These are phyloP conservation scores for honey bee (Apis mellifera) DNA, from an alignment of 1,140 invertebrate genomes.

Conservation along the genomic window Amel_HAv3.1 CM009943.2:3944501-3945000, in stretches of 20 bases:
- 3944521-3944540: not conserved
- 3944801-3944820: conserved; percentile 29
- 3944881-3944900: too few relatives aligned
- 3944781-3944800: conserved; percentile 25
- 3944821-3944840: conserved; percentile 55
- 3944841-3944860: conserved; percentile 44
- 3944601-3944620: not conserved
- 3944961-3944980: not conserved
- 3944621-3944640: not conserved
- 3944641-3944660: not conserved
- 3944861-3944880: conserved; percentile 43
- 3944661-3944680: not conserved
- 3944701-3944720: too few relatives aligned
- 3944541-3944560: too few relatives aligned
- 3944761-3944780: conserved; percentile 39
- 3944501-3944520: not conserved
- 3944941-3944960: not conserved
- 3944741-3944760: conserved; percentile 51
- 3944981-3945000: not conserved
- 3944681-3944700: conserved; percentile 18
- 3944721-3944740: not conserved
- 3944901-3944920: conserved; percentile 18
- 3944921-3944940: not conserved
- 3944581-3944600: too few relatives aligned
- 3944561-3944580: too few relatives aligned